These are phyloP conservation scores for Monochamus alternatus DNA, from an alignment of 2,888 invertebrate species.

Conservation along the genomic window DNA sequence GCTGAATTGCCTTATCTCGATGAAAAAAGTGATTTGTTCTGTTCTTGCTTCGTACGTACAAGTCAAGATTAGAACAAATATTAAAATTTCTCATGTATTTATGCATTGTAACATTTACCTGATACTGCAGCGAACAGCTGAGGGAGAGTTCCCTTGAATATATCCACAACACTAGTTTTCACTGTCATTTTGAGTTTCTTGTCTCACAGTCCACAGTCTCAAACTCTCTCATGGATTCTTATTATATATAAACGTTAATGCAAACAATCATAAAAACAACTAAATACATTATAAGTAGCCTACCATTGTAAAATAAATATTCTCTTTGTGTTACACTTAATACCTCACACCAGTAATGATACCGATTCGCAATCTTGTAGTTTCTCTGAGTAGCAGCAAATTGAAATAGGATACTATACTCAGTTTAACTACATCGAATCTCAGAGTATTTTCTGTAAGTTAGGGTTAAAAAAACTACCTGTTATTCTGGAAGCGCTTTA, in stretches of 20 bases:
- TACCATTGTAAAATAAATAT: background rate
- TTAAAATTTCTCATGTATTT: no score
- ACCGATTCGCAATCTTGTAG: background rate
- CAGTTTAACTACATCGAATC: no score
- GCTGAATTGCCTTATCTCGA: background rate
- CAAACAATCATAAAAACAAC: background rate
- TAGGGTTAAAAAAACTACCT: no score
- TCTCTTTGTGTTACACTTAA: background rate
- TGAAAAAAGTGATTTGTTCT: background rate
- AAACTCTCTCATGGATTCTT: background rate
- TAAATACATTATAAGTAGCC: background rate
- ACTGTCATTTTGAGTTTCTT: constrained; percentile 65
- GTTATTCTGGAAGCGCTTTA: no score
- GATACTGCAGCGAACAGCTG: constrained; percentile 64
- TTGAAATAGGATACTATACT: no score
- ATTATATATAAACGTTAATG: background rate
- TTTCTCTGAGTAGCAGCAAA: background rate
- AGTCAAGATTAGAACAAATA: background rate
- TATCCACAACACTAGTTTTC: constrained; percentile 58
- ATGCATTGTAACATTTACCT: constrained; percentile 54
- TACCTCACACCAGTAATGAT: background rate
- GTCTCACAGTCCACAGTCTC: no score
- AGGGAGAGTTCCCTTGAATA: constrained; percentile 63
- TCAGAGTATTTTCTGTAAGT: no score
- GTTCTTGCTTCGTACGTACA: no score